Conservation (phyloP, 2,797 vertebrate genomes). For the Hemibagrus guttatus region DNA sequence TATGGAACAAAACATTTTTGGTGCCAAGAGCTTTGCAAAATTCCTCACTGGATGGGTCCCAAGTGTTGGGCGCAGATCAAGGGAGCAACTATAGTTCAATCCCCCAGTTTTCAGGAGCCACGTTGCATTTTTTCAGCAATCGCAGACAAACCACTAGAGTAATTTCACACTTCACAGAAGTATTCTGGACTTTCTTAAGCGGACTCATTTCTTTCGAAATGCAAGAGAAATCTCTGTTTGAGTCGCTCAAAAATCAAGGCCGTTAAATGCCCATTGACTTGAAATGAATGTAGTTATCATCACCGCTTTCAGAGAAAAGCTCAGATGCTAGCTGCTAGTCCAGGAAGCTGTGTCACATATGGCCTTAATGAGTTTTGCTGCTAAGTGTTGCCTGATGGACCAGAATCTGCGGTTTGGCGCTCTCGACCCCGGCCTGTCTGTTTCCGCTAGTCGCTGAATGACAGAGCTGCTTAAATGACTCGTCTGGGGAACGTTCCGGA, state of each 20-base stretch:
- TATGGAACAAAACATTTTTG: not conserved
- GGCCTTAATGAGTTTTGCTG: conserved; percentile 55
- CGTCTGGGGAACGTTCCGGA: conserved; percentile 32
- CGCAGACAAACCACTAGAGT: conserved; percentile 5
- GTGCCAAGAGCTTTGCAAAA: conserved; percentile 12
- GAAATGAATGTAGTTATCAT: conserved; percentile 16
- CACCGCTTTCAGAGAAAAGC: not conserved
- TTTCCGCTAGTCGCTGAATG: conserved; percentile 54
- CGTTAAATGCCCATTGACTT: not conserved
- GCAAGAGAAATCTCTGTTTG: not conserved
- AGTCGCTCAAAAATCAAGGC: not conserved
- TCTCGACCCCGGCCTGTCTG: conserved; percentile 53
- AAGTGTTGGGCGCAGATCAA: conserved; percentile 22
- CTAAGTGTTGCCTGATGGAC: conserved; percentile 54
- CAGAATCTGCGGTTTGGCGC: conserved; percentile 47
- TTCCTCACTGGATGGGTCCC: not conserved
- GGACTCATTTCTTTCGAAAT: not conserved
- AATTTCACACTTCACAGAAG: conserved; percentile 3
- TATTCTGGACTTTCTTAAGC: not conserved
- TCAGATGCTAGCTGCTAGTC: conserved; percentile 28
- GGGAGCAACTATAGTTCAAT: not conserved
- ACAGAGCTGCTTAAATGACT: conserved; percentile 45
- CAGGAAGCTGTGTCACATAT: conserved; percentile 49
- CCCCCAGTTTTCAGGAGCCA: not conserved
- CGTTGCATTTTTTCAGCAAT: not conserved